These are phyloP conservation scores for Drosophila prostipennis DNA, from an alignment of 2,888 invertebrate species.

Conservation along the genomic window DNA sequence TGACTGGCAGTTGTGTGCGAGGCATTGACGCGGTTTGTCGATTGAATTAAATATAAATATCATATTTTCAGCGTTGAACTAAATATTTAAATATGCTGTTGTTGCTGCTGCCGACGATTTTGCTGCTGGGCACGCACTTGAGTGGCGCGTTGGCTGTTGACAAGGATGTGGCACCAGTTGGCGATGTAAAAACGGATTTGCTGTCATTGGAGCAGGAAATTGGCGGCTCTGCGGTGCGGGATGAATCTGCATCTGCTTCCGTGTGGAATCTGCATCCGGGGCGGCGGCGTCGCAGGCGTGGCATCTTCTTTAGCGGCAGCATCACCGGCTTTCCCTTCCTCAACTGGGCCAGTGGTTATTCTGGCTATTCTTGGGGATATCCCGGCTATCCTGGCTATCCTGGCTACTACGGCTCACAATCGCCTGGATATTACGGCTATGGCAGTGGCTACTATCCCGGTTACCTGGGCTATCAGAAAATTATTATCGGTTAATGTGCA, in stretches of 20 bases:
- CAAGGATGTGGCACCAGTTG: constrained; percentile 75
- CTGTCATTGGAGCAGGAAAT: constrained; percentile 76
- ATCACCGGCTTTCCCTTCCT: constrained; percentile 48
- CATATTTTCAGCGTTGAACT: constrained; percentile 51
- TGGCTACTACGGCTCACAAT: constrained; percentile 33
- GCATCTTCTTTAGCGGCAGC: constrained; percentile 49
- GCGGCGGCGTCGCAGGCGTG: constrained; percentile 44
- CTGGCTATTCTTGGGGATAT: constrained; percentile 51
- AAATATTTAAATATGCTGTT: constrained; percentile 64
- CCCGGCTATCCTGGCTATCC: constrained; percentile 46
- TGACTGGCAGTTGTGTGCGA: constrained; percentile 54
- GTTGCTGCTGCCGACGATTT: constrained; percentile 39
- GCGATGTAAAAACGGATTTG: constrained; percentile 74
- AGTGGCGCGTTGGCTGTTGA: constrained; percentile 63
- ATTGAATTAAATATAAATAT: constrained; percentile 59
- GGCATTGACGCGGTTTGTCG: constrained; percentile 43
- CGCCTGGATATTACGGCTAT: constrained; percentile 50
- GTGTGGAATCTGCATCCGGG: constrained; percentile 21
- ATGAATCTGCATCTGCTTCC: constrained; percentile 5
- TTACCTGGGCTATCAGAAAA: constrained; percentile 61
- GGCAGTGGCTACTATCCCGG: constrained; percentile 57
- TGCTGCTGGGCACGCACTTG: constrained; percentile 52
- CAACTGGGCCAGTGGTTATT: constrained; percentile 49
- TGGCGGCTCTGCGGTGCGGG: constrained; percentile 60
- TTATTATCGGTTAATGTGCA: constrained; percentile 57